These are phyloP conservation scores for Argyra leucocephala DNA, from an alignment of 2,888 invertebrate genomes.

Conservation along the genomic window DNA sequence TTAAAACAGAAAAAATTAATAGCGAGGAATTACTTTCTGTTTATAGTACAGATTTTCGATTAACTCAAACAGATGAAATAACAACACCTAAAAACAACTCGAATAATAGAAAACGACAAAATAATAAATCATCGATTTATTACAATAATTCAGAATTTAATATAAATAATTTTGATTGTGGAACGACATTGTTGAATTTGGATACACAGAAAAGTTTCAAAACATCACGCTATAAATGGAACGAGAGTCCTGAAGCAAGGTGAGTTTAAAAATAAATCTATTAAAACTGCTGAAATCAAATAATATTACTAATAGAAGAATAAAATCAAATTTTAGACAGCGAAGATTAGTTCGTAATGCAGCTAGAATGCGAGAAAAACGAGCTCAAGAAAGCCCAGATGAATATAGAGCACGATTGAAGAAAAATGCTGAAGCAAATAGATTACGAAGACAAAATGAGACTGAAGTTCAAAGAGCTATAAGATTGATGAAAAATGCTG, in stretches of 20 bases:
- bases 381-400: slow-evolving; percentile 39
- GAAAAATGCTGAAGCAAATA: slow-evolving; percentile 43
- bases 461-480: slow-evolving; percentile 43
- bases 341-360: slow-evolving; percentile 42
- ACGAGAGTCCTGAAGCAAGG: slow-evolving; percentile 41
- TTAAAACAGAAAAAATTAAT: neutral
- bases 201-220: slow-evolving; percentile 28
- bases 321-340: slow-evolving; percentile 25
- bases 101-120: slow-evolving; percentile 22
- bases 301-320: neutral
- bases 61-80: slow-evolving; percentile 4
- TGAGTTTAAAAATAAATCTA: neutral
- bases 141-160: slow-evolving; percentile 4
- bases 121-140: slow-evolving; percentile 11
- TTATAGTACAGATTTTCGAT: neutral
- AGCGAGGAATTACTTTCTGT: neutral
- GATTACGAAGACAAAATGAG: slow-evolving; percentile 42
- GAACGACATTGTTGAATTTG: slow-evolving; percentile 26
- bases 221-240: slow-evolving; percentile 36
- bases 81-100: slow-evolving; percentile 18
- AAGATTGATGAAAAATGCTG: slow-evolving; percentile 44
- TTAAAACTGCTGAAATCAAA: neutral
- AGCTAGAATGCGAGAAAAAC: slow-evolving; percentile 42
- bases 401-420: slow-evolving; percentile 41
- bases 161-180: slow-evolving; percentile 22